Conservation (phyloP, 1,140 invertebrate genomes). For the Steinernema feltiae region DNA sequence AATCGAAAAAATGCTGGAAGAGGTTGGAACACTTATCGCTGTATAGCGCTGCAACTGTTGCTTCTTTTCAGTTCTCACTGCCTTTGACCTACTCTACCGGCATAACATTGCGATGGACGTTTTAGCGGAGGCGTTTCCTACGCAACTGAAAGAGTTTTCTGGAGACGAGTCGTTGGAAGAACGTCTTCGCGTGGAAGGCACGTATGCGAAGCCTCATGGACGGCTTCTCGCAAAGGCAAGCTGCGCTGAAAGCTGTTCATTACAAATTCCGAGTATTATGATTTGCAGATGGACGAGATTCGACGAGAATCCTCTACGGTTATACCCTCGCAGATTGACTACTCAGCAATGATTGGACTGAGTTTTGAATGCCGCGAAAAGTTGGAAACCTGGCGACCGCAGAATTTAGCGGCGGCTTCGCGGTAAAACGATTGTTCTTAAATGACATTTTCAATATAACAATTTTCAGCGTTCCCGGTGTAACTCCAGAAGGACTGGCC, state of each 20-base stretch:
- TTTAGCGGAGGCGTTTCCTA: not conserved
- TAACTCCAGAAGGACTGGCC: constrained; percentile 47
- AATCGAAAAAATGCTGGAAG: constrained; percentile 19
- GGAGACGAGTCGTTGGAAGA: constrained; percentile 23
- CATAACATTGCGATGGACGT: constrained; percentile 22
- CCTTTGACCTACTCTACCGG: constrained; percentile 25
- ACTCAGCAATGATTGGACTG: constrained; percentile 28
- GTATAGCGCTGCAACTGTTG: not conserved
- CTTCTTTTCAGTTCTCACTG: constrained; percentile 25
- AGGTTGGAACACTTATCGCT: not conserved
- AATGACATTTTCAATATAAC: constrained; percentile 3
- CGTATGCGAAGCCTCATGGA: constrained; percentile 34
- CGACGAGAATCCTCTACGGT: constrained; percentile 33
- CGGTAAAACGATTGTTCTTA: constrained; percentile 11
- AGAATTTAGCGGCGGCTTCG: constrained; percentile 46
- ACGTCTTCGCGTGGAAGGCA: constrained; percentile 27
- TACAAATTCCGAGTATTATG: not conserved
- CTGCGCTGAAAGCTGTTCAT: constrained; percentile 19
- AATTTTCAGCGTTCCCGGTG: constrained; percentile 34
- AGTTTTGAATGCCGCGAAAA: constrained; percentile 44
- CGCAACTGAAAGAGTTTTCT: constrained; percentile 22
- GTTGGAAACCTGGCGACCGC: constrained; percentile 31
- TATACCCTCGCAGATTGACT: constrained; percentile 42
- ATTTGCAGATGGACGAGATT: constrained; percentile 43
- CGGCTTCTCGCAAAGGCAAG: constrained; percentile 27